Evolutionary conservation across 2,113 vertebrate species (phyloP).

Genomic region (Pomatorhinus ruficollis): DNA sequence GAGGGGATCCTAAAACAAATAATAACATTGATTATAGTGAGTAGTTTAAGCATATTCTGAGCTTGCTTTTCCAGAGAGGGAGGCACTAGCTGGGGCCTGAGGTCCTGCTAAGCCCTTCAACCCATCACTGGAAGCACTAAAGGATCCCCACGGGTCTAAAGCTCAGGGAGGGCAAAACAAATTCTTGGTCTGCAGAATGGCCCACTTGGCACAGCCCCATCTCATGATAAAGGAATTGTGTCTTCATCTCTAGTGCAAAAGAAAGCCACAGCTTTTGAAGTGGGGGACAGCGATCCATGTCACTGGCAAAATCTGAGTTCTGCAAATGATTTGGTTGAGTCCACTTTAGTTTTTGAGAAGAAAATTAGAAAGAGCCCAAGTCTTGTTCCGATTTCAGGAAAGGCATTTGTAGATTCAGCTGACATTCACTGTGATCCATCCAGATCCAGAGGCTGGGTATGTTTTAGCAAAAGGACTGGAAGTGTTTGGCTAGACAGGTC

Average conservation of each 20-base stretch:
- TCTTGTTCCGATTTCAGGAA: not conserved
- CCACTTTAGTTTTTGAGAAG: not conserved
- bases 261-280: not conserved
- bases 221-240: not conserved
- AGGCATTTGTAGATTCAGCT: not conserved
- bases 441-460: not conserved
- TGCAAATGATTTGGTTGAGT: not conserved
- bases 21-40: not conserved
- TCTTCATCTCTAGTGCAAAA: not conserved
- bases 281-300: not conserved
- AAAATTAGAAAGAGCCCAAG: not conserved
- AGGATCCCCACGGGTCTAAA: not conserved
- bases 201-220: not conserved
- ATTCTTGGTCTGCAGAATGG: not conserved
- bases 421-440: not conserved
- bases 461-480: not conserved
- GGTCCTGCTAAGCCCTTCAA: not conserved
- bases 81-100: not conserved
- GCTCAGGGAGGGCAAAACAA: not conserved
- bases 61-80: not conserved
- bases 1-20: not conserved
- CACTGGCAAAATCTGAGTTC: not conserved
- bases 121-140: not conserved
- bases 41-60: not conserved
- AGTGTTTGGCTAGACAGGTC: not conserved